Base-by-base conservation (phyloP, 2,797 vertebrate genomes). In the Pangasius mekongensis region DNA sequence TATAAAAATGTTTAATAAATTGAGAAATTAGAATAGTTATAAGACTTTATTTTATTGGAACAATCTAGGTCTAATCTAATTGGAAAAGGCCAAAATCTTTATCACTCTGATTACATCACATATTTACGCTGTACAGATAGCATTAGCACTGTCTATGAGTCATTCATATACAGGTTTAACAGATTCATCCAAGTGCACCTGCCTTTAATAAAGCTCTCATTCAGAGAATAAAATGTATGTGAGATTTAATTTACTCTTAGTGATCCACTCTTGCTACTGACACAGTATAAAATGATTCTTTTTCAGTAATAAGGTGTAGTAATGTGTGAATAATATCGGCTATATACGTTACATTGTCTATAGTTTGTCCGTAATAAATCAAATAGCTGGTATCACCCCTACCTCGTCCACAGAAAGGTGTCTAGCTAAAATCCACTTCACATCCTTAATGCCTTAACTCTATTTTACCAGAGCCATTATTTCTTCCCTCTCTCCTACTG, bases 361-460 rank as follows among this genome's bases (percentile, higher is more conserved):
- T 56, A 80, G 18, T 33, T 80, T 54, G 16, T 33, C 49, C 3
- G 3, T 22, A 78, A 78, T 56, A 78, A 56, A 52, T 67, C 43
- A 52, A 52, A 52, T 77, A 16, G 13, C 47, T 36, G 60, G 39
- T n/a, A 64, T 56, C 27, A 83, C 0, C 6, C 6, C 27, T 66
- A 49, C 4, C 7, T 43, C 2, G 7, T 43, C 60, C 47, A 56
- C 18, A 78, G 56, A 83, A 5, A 6, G 36, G 52, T 84, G 27
- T 54, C 47, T 87, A 86, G 69, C 62, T 86, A 73, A 49, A 71
- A 82, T 87, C 71, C 84, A 84, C 89, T 91, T 89, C 58, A 76
- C 83, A 43, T 88, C 33, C 60, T 82, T 88, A 88, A 91, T 78
- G 84, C 60, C 67, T 87, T 85, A 91, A 90, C 87, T 91, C 80